Evolutionary conservation across 2,113 vertebrate genomes (phyloP), one percentile per base, ranked within the genome.

Genomic region (Lycocorax pyrrhopterus): DNA sequence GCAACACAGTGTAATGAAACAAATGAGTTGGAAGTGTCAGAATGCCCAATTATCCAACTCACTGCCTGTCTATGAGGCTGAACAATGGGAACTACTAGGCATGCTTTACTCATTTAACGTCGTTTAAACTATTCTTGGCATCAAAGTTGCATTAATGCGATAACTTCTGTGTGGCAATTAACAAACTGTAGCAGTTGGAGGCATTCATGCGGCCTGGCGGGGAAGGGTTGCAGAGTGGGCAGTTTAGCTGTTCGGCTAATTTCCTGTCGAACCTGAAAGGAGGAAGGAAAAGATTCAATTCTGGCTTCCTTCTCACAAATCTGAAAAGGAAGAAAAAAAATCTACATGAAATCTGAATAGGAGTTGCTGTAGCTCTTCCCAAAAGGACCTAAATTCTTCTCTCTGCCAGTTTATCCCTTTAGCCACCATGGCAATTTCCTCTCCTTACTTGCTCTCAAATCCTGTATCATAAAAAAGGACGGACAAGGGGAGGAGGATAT

Each of bases 31-130:
- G 96, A 97, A 97, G 97, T 96, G 96, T 97, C 95, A 97, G 95
- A 90, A 90, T 97, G 94, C 96, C 97, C 97, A 98, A 98, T 98
- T 98, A 98, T 96, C 95, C 97, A 98, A 97, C 88, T 97, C 96
- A 60, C 92, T 97, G 98, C 95, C 93, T 86, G 91, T 92, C 97
- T 96, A 78, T 96, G 90, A 96, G 94, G 87, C 93, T 85, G 95
- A 98, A 97, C 97, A 98, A 97, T 96, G 94, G 88, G 85, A 96
- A 85, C 92, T 90, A 93, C 94, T 92, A 96, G 93, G 91, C 63
- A 32, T 84, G 94, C 94, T 96, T 97, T 96, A 95, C 96, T 96
- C 97, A 97, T 97, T 98, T 97, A 97, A 97, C 96, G 97, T 97
- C 41, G 49, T 97, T 97, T 97, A 98, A 97, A 95, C 89, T 94